A percentile compares a stretch with the other conserved stretches of the same genome.
Conservation (phyloP, 2,888 invertebrate genomes). For the Melanargia galathea region DNA sequence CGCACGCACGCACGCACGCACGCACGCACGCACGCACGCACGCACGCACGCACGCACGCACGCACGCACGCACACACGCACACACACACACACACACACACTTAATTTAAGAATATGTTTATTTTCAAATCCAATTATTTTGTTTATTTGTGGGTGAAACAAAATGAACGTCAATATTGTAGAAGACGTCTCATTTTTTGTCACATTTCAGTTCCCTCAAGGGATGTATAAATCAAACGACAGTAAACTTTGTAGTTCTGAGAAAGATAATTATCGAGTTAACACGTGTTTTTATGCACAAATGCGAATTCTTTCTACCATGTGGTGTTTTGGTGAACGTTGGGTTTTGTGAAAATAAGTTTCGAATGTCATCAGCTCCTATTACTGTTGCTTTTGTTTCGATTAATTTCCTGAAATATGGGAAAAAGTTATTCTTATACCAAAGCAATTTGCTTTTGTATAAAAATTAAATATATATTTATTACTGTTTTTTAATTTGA, state of each 20-base stretch:
- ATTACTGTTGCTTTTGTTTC: slow-evolving; percentile 22
- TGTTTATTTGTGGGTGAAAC: not conserved
- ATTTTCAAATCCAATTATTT: slow-evolving; percentile 5
- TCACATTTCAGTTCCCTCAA: slow-evolving; percentile 43
- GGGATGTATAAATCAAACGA: slow-evolving; percentile 66
- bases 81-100: too few relatives aligned
- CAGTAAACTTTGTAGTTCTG: slow-evolving; percentile 49
- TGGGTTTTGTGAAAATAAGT: slow-evolving; percentile 19
- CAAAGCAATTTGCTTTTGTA: not conserved
- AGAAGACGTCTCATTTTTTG: slow-evolving; percentile 5
- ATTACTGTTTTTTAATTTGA: not conserved
- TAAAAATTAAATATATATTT: too few relatives aligned
- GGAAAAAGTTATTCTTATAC: not conserved
- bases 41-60: too few relatives aligned
- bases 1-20: too few relatives aligned
- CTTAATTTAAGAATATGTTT: not conserved
- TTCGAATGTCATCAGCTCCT: slow-evolving; percentile 28
- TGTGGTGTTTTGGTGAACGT: slow-evolving; percentile 39
- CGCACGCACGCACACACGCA: too few relatives aligned
- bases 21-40: too few relatives aligned
- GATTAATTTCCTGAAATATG: not conserved
- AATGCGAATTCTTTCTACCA: slow-evolving; percentile 41
- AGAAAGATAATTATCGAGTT: slow-evolving; percentile 75
- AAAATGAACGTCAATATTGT: slow-evolving; percentile 3
- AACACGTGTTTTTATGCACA: slow-evolving; percentile 69